Evolutionary conservation across 2,888 invertebrate species (phyloP).

Genomic region (Drosophila meridiana): DNA sequence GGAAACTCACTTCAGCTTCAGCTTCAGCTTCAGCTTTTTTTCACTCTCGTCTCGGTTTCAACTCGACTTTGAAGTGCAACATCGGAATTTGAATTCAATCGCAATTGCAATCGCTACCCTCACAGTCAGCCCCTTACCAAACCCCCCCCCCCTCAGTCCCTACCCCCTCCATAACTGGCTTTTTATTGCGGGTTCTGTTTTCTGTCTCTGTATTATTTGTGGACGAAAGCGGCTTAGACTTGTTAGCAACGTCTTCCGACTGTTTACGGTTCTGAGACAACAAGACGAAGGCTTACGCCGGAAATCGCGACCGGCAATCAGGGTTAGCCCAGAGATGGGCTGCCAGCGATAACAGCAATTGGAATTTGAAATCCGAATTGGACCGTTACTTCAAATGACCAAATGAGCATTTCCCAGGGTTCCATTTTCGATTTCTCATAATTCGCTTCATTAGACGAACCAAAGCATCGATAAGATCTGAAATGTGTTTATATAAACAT

Average conservation of each 20-base stretch:
- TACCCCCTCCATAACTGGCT: constrained; percentile 27
- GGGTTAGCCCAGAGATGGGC: constrained; percentile 48
- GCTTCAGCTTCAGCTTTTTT: constrained; percentile 35
- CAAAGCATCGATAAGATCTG: neutral
- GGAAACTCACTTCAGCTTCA: constrained; percentile 31
- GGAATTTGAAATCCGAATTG: constrained; percentile 23
- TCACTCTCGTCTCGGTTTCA: constrained; percentile 50
- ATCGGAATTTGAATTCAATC: constrained; percentile 75
- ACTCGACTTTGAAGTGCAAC: constrained; percentile 69
- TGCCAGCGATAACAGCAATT: constrained; percentile 33
- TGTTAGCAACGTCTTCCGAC: constrained; percentile 64
- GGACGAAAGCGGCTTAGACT: constrained; percentile 59
- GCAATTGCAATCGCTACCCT: constrained; percentile 57
- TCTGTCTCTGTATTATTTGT: constrained; percentile 37
- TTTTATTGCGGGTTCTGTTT: constrained; percentile 45
- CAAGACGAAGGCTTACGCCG: constrained; percentile 5
- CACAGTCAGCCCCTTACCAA: constrained; percentile 5
- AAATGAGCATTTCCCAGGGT: constrained; percentile 17
- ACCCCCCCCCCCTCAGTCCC: neutral
- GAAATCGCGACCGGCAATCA: constrained; percentile 48
- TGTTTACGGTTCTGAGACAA: constrained; percentile 7
- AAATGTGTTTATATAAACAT: constrained; percentile 16
- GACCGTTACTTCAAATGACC: constrained; percentile 29
- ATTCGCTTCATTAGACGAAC: constrained; percentile 24
- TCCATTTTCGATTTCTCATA: constrained; percentile 34